Evolutionary conservation across 2,113 vertebrate species (phyloP).

Genomic region (Anguilla rostrata): DNA sequence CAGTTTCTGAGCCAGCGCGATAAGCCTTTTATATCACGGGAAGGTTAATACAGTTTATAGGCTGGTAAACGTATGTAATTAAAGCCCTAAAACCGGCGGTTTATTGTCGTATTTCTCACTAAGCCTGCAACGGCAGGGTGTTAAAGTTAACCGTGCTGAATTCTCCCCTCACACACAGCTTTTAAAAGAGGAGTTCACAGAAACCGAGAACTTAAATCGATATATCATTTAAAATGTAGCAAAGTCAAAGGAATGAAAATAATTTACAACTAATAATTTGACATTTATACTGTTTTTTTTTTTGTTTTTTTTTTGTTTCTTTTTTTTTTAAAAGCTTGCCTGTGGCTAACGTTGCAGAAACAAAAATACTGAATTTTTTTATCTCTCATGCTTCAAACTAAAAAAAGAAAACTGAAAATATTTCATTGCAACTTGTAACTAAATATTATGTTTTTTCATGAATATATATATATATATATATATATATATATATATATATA

Average conservation of each 20-base stretch:
- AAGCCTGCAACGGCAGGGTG: not conserved
- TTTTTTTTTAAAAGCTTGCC: not conserved
- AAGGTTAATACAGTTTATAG: slow-evolving; percentile 2
- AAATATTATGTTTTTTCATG: too few species aligned
- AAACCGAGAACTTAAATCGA: not conserved
- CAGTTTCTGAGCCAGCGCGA: not conserved
- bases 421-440: too few species aligned
- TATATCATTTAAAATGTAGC: not conserved
- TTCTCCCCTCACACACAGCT: not conserved
- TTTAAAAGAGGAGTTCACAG: not conserved
- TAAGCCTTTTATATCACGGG: not conserved
- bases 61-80: not conserved
- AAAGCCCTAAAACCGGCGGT: not conserved
- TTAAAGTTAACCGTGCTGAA: not conserved
- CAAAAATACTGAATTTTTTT: not conserved
- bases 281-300: not conserved
- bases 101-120: not conserved
- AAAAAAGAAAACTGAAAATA: not conserved
- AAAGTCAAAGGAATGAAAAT: not conserved
- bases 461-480: too few species aligned
- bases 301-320: not conserved
- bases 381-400: not conserved
- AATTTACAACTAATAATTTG: not conserved
- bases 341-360: not conserved
- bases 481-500: not conserved